A percentile compares a stretch with the other conserved stretches of the same genome.
Evolutionary conservation across 1,140 invertebrate genomes (phyloP).

Genomic region (Oncopeltus fasciatus): DNA sequence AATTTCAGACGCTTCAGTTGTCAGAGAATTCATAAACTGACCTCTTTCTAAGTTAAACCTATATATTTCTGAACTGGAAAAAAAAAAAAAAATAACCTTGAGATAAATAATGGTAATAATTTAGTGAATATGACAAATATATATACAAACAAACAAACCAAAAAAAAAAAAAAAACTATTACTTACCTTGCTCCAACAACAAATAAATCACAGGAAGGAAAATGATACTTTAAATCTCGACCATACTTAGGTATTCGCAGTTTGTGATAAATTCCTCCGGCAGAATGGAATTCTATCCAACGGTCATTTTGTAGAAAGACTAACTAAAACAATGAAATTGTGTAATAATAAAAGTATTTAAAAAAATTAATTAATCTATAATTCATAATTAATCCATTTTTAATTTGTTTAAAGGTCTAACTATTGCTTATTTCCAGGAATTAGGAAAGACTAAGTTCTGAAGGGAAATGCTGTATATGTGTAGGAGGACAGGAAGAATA

Average conservation of each 20-base stretch:
- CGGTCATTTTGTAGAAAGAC: slow-evolving; percentile 72
- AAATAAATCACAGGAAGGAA: slow-evolving; percentile 78
- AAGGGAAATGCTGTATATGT: too few species aligned
- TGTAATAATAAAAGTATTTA: slow-evolving; percentile 2
- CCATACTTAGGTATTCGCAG: slow-evolving; percentile 90
- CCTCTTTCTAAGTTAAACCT: slow-evolving; percentile 91
- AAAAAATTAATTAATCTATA: background rate
- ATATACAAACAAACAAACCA: background rate
- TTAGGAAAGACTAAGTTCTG: too few species aligned
- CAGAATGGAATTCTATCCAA: slow-evolving; percentile 88
- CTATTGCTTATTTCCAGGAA: too few species aligned
- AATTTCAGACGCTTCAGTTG: slow-evolving; percentile 56
- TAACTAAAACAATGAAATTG: slow-evolving; percentile 39
- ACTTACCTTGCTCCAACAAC: slow-evolving; percentile 76
- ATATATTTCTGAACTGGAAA: slow-evolving; percentile 71
- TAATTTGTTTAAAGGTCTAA: too few species aligned
- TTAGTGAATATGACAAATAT: background rate
- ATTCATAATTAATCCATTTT: background rate
- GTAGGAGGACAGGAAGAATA: too few species aligned
- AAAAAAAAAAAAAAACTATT: too few species aligned
- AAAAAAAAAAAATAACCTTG: slow-evolving; percentile 10
- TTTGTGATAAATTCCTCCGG: slow-evolving; percentile 79
- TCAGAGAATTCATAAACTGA: slow-evolving; percentile 74
- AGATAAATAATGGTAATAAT: background rate
- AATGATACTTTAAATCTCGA: slow-evolving; percentile 83